Base-by-base conservation (phyloP, 92 coral and sea anemone genomes). In the Phenganax marumi region DNA sequence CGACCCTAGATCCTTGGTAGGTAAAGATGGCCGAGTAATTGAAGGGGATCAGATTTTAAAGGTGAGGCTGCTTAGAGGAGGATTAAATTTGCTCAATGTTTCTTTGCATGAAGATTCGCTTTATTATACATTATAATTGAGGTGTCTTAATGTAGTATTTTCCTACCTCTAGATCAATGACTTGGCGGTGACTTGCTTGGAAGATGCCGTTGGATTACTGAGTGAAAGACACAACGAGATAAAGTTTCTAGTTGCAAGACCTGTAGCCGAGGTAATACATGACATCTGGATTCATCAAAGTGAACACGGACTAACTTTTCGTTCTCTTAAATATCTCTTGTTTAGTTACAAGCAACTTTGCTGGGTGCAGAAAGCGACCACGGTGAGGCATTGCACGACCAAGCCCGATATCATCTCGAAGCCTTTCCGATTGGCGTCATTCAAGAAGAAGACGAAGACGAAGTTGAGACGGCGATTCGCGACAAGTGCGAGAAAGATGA, bases 401-500 rank as follows among this genome's bases (percentile, higher is more conserved):
- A 78, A 60, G 12, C 70, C 47, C 83, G 83, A 48, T 78, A 46
- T 13, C 73, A 78, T 19, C 83, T 62, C 33, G 83, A 78, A 62
- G 97, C 88, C 57, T 91, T 87, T 66, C 85, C 90, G 39, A 92
- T 95, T 49, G 97, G 90, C 48, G 98, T 94, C 0, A 95, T 95
- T 14, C 92, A 95, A 75, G 98, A 95, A 56, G 98, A 95, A 76
- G 98, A 95, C 76, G 97, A 92, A 68, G 97, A 95, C 23, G 92
- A 90, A 60, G 87, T 87, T 7, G 98, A 90, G 19, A 88, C 91
- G 47, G 89, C 92, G 11, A 91, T 84, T 63, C 93, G 91, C 17
- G 97, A 95, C 56, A 95, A 95, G 72, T 95, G 97, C 76, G 96
- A 92, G 75, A 92, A 95, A 68, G 98, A 95, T 88, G 98, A 95